Percentiles rank a stretch among this genome's conserved stretches.
These are phyloP conservation scores for Parthenolecanium corni DNA, from an alignment of 2,888 invertebrate genomes.

Conservation along the genomic window DNA sequence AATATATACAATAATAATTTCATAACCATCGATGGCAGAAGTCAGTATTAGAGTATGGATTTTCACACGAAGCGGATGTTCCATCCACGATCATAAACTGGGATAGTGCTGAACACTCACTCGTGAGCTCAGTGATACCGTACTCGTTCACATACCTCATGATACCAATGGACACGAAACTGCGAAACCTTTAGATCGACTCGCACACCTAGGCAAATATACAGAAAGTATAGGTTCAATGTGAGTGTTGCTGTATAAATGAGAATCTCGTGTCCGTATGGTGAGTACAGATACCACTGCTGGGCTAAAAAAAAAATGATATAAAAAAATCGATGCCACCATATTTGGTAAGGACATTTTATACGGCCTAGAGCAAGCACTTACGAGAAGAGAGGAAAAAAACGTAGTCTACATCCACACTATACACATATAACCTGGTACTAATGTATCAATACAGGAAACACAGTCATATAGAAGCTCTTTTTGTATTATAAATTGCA, in stretches of 20 bases:
- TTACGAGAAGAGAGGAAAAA: too few relatives aligned
- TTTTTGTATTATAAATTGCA: conserved; percentile 18
- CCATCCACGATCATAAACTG: too few relatives aligned
- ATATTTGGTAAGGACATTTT: conserved; percentile 28
- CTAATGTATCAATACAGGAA: conserved; percentile 22
- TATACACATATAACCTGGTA: conserved; percentile 1
- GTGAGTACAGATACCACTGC: too few relatives aligned
- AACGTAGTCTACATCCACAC: conserved; percentile 11
- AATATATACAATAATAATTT: too few relatives aligned
- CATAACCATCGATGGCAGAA: neutral
- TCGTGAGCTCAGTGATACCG: too few relatives aligned
- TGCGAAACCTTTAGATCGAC: neutral
- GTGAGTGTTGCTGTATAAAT: neutral
- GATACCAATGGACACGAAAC: conserved; percentile 5
- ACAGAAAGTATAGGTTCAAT: neutral
- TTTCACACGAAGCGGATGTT: conserved; percentile 21
- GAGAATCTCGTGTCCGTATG: neutral
- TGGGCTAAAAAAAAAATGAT: too few relatives aligned
- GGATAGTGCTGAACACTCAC: too few relatives aligned
- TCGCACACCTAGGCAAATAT: neutral
- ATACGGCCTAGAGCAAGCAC: conserved; percentile 24
- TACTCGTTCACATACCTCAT: conserved; percentile 22
- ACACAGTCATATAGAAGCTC: neutral
- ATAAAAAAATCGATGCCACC: conserved; percentile 16
- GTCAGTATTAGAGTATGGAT: neutral